Evolutionary conservation across 35 echinoderm and acorn worm species (phyloP), one percentile per base, ranked within the genome.

Genomic region (Heliocidaris tuberculata): DNA sequence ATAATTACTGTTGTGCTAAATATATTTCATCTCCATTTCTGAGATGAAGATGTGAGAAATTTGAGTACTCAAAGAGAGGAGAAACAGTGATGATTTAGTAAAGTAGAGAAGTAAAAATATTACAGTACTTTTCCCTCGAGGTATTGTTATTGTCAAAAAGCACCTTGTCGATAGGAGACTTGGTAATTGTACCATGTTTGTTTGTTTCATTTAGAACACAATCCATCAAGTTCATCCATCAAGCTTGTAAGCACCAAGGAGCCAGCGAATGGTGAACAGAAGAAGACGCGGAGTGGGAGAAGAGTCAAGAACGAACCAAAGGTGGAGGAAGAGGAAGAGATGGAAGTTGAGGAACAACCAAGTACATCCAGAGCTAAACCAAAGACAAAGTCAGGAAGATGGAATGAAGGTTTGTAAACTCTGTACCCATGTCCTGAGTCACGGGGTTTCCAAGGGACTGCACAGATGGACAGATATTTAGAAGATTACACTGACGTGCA

Each of bases 291-390:
- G 12, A 61, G 93, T 9, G 31, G 85, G n/a, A 94, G 30, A 47
- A 94, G 49, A 88, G 86, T 93, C 32, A 95, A 95, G 92, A 54
- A 85, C 27, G 96, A 95, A 94, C 65, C 60, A 24, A 86, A 86
- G 50, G 94, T 95, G 13, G 94, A 93, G 27, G 92, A 95, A 42
- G 94, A 95, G n/a, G 96, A 95, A 27, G 95, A 90, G 6, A 27
- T 71, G 27, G 94, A 93, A n/a, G 48, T 27, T 7, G 91, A 93
- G 19, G 91, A 32, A 93, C 91, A 93, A n/a, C 47, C 91, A 24
- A 93, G 91, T 48, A 93, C 91, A 93, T 93, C 91, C 9, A 52
- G 13, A 93, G 91, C 91, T 9, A 93, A 93, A 59, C 91, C 49
- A 30, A 93, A 59, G 50, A 59, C 49, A 30, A 93, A 93, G 27